Conservation (phyloP, 2,113 vertebrate species). For the Tiliqua scincoides region DNA sequence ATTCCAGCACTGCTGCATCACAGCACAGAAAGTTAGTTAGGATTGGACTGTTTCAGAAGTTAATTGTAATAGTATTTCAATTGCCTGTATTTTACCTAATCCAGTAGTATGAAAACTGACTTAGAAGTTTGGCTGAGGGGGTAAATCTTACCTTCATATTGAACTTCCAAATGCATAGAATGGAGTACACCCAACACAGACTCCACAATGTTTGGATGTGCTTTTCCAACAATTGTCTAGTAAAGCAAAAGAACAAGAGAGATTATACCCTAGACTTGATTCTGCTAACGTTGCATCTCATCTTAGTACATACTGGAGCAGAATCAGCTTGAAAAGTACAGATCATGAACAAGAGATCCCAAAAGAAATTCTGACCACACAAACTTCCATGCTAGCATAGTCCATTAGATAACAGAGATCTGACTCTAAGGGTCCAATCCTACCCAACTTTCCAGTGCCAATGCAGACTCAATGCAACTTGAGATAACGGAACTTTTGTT, state of each 20-base stretch:
- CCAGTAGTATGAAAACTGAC: neutral
- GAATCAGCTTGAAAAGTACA: neutral
- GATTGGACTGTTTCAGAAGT: no score
- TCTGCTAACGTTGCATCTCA: neutral
- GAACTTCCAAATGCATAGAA: conserved; percentile 78
- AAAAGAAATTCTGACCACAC: neutral
- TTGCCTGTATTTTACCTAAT: neutral
- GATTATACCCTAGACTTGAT: conserved; percentile 1
- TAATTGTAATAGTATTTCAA: no score
- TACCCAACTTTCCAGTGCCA: no score
- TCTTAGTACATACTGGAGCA: neutral
- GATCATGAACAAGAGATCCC: neutral
- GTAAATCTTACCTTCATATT: conserved; percentile 76
- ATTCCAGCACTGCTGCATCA: no score
- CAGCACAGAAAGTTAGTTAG: no score
- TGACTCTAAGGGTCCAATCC: no score
- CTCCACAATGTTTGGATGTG: conserved; percentile 70
- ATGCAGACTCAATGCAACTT: no score
- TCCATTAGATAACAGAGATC: neutral
- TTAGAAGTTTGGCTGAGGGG: no score
- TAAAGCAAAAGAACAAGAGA: conserved; percentile 23
- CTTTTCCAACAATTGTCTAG: conserved; percentile 70
- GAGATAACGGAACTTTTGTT: no score
- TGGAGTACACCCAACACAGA: conserved; percentile 73
- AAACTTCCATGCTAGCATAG: neutral